phyloP scores from a whole-genome alignment of 2,113 vertebrate genomes.

The Pachyramphus minor region DNA sequence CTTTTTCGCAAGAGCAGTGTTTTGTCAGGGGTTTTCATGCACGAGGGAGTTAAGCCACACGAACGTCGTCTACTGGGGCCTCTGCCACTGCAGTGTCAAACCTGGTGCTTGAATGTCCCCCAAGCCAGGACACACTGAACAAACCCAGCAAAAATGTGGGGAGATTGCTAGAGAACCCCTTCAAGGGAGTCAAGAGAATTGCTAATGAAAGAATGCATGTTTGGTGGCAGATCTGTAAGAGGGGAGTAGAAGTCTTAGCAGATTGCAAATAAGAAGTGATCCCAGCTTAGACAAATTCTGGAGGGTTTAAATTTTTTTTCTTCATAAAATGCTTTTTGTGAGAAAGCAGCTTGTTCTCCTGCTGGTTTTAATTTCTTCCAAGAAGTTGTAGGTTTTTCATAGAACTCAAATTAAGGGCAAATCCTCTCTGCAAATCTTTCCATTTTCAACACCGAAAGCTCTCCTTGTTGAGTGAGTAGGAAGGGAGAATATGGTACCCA shows the following conservation, averaged over 20 bases:
- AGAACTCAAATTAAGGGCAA: neutral
- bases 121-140: neutral
- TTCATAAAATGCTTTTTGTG: neutral
- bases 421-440: neutral
- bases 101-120: neutral
- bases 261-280: neutral
- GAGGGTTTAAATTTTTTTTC: neutral
- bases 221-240: neutral
- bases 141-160: neutral
- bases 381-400: neutral
- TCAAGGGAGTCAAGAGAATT: neutral
- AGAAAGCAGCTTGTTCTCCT: neutral
- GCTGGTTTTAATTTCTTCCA: neutral
- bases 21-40: rapidly evolving
- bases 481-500: neutral
- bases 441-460: neutral
- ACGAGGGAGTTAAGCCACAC: rapidly evolving
- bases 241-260: neutral
- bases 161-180: neutral
- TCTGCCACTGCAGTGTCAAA: neutral
- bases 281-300: neutral
- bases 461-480: neutral
- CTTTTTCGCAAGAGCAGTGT: neutral
- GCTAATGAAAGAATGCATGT: neutral
- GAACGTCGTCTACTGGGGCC: neutral